Conservation (phyloP, 2,113 vertebrate genomes). For the Elgaria multicarinata region DNA sequence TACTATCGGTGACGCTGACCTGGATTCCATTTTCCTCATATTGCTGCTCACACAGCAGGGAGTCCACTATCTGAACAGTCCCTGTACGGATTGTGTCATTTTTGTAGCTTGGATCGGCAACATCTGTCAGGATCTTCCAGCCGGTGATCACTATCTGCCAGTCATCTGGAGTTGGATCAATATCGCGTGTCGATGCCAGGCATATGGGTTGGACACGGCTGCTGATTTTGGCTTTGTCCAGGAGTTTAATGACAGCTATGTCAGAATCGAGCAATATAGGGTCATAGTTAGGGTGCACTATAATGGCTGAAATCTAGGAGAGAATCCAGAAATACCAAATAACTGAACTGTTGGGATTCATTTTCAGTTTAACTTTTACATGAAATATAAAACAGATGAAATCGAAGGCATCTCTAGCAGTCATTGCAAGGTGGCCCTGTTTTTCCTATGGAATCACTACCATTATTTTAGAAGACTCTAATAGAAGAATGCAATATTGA, state of each 20-base stretch:
- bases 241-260: conserved; percentile 89
- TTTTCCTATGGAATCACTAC: not conserved
- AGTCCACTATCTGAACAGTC: conserved; percentile 84
- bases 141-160: conserved; percentile 86
- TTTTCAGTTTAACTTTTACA: not conserved
- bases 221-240: conserved; percentile 93
- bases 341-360: not conserved
- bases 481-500: not conserved
- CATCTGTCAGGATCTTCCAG: conserved; percentile 87
- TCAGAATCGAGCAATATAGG: conserved; percentile 93
- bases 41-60: conserved; percentile 91
- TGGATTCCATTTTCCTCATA: conserved; percentile 89
- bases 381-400: not conserved
- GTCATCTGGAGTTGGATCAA: conserved; percentile 72
- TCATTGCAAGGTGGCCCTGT: not conserved
- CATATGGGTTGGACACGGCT: conserved; percentile 92
- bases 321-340: conserved; percentile 31
- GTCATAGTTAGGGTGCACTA: conserved; percentile 92
- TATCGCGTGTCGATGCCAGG: conserved; percentile 79
- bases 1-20: conserved; percentile 93
- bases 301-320: conserved; percentile 87
- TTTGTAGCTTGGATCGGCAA: conserved; percentile 67
- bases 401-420: not conserved
- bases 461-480: not conserved
- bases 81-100: conserved; percentile 88